Base-by-base conservation (phyloP, 2,113 vertebrate genomes). In the Ptychochromis oligacanthus region DNA sequence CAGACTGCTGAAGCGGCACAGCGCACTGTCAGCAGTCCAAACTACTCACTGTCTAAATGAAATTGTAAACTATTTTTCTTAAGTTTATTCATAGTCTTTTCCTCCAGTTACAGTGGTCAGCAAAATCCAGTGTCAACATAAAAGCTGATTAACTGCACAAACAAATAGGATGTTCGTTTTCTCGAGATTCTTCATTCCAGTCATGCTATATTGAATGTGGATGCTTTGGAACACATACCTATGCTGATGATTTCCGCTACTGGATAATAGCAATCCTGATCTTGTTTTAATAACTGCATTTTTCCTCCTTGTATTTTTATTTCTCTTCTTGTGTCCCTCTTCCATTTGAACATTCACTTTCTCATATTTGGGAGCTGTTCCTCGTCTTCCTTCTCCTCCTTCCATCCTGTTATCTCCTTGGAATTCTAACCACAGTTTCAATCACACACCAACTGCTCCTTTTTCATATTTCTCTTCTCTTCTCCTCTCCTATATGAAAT, bases 401-500 rank as follows among this genome's bases (percentile, higher is more conserved):
- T 58, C 2, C 6, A 13, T 26, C 18, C 22, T 67, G 64, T 85
- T 81, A 40, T 57, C 75, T 52, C 40, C 59, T 31, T 31, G 2
- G 14, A 67, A 70, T 79, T 64, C 7, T 56, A 70, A 38, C 64
- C 61, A 64, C 49, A 38, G 14, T 22, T 56, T 78, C 4, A 7
- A 13, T 38, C 70, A 52, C 3, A 56, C 6, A 36, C 55, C 54
- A 80, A 54, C 55, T 18, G 34, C 24, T 31, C n/a, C 7, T 46
- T 38, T 57, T 22, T 31, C 4, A 3, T 31, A n/a, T 31, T 31
- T n/a, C 70, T 61, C 26, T 38, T 81, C 43, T 7, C 1, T 36
- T 80, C 40, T 81, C 31, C 38, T 15, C 55, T 55, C 49, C 40
- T 43, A 62, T 18, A 38, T 75, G 28, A 67, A 79, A 80, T 79